Evolutionary conservation across 2,888 invertebrate genomes (phyloP).

Genomic region (Lathronympha strigana): DNA sequence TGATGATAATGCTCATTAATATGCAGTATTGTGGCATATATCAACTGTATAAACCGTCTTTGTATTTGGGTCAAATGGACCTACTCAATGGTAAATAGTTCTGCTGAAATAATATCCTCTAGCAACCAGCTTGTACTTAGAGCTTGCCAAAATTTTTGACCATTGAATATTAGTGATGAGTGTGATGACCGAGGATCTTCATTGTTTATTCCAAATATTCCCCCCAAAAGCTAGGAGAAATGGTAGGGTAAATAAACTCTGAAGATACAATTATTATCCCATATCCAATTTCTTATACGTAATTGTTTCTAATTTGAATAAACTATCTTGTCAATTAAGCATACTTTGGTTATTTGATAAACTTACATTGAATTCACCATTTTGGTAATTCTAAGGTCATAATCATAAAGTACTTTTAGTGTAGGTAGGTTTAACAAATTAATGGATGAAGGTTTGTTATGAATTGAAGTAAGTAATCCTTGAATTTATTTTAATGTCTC

Average conservation of each 20-base stretch:
- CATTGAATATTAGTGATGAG: not conserved
- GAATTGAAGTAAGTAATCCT: slow-evolving; percentile 28
- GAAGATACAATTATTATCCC: not conserved
- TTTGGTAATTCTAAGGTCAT: slow-evolving; percentile 24
- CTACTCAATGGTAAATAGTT: not conserved
- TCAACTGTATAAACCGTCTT: not conserved
- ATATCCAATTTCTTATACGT: slow-evolving; percentile 10
- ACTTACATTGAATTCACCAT: slow-evolving; percentile 19
- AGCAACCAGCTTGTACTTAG: not conserved
- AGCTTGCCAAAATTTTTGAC: slow-evolving; percentile 45
- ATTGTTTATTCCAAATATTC: not conserved
- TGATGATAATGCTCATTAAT: not conserved
- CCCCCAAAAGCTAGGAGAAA: not conserved
- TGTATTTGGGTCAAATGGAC: not conserved
- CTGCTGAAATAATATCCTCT: not conserved
- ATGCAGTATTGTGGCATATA: not conserved
- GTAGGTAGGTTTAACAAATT: slow-evolving; percentile 42
- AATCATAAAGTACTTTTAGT: slow-evolving; percentile 33
- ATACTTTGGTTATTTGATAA: slow-evolving; percentile 46
- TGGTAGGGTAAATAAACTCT: not conserved
- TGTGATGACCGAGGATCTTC: not conserved
- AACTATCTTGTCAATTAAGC: slow-evolving; percentile 58
- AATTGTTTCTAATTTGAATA: slow-evolving; percentile 49
- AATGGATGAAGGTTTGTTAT: slow-evolving; percentile 33
- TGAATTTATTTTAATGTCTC: slow-evolving; percentile 25